Evolutionary conservation across 2,113 vertebrate species (phyloP), one percentile per base, ranked within the genome.

Genomic region (Arizona elegans): DNA sequence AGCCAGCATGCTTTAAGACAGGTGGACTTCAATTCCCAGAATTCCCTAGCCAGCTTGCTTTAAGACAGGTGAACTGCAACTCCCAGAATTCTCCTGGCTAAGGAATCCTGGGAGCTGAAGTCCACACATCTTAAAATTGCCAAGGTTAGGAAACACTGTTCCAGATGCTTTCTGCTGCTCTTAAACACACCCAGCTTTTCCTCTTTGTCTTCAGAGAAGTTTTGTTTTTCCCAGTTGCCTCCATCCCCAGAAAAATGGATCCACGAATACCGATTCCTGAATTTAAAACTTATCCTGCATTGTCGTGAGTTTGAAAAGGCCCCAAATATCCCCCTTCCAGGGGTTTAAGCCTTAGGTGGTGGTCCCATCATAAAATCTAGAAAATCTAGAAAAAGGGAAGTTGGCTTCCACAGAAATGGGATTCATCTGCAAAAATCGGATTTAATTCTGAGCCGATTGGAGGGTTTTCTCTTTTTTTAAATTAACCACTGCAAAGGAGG

Each of bases 151-250:
- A 58, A 23, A 24, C 58, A 59, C 21, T 9, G 3, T 9, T 59
- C 58, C 58, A 59, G 58, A 9, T 24, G n/a, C 62, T 0, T 58
- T 0, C 24, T 0, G 0, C 24, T 0, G 3, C 86, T 95, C 70
- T 88, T 23, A 85, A 26, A 43, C 33, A 17, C 0, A 33, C 19
- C 86, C 55, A 43, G 53, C 0, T 9, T 29, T 58, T 15, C 38
- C 62, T n/a, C 43, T 26, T 3, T n/a, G 62, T 70, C 29, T 70
- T 13, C 15, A 8, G 70, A 81, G 6, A 38, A 38, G 15, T 33
- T 33, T 38, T 38, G n/a, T 19, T 38, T 8, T 6, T 1, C 7
- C n/a, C 70, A 17, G 70, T 19, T 75, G 70, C n/a, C n/a, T 8
- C 15, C 70, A 19, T 75, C 15, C 15, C n/a, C 15, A 33, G 15